Evolutionary conservation across 1,140 invertebrate species (phyloP).

Genomic region (Hylaeus anthracinus): DNA sequence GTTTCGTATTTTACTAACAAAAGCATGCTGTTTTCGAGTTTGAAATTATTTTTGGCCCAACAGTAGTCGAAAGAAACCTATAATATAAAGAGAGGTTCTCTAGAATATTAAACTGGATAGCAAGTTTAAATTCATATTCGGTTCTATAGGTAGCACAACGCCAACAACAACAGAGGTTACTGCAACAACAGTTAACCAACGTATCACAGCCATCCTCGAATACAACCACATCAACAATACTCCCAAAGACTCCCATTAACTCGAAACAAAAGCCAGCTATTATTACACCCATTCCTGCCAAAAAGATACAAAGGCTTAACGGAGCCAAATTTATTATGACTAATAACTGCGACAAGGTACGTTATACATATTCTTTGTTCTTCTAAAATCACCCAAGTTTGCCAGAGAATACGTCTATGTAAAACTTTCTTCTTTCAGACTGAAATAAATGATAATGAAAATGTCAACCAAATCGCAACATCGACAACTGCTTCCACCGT

Average conservation of each 20-base stretch:
- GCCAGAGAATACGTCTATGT: not conserved
- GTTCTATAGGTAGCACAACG: slow-evolving; percentile 82
- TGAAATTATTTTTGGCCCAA: slow-evolving; percentile 4
- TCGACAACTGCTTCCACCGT: slow-evolving; percentile 57
- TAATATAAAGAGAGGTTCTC: not conserved
- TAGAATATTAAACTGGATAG: not conserved
- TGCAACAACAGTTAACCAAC: slow-evolving; percentile 80
- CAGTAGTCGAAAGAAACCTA: not conserved
- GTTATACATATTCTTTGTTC: not conserved
- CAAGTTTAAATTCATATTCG: not conserved
- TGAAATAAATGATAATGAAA: slow-evolving; percentile 76
- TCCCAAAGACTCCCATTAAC: slow-evolving; percentile 76
- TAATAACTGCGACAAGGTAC: slow-evolving; percentile 80
- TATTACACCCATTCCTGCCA: slow-evolving; percentile 74
- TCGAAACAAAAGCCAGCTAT: slow-evolving; percentile 78
- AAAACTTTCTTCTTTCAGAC: slow-evolving; percentile 63
- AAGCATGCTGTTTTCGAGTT: slow-evolving; percentile 62
- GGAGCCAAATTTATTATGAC: slow-evolving; percentile 78
- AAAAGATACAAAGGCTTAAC: slow-evolving; percentile 79
- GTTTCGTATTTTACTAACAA: slow-evolving; percentile 63
- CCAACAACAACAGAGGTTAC: slow-evolving; percentile 83
- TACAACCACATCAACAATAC: slow-evolving; percentile 71
- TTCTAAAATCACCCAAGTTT: not conserved
- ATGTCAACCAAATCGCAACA: slow-evolving; percentile 63
- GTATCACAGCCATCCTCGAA: slow-evolving; percentile 77